Evolutionary conservation across 2,888 invertebrate species (phyloP).

Genomic region (Lamellibrachia columna): DNA sequence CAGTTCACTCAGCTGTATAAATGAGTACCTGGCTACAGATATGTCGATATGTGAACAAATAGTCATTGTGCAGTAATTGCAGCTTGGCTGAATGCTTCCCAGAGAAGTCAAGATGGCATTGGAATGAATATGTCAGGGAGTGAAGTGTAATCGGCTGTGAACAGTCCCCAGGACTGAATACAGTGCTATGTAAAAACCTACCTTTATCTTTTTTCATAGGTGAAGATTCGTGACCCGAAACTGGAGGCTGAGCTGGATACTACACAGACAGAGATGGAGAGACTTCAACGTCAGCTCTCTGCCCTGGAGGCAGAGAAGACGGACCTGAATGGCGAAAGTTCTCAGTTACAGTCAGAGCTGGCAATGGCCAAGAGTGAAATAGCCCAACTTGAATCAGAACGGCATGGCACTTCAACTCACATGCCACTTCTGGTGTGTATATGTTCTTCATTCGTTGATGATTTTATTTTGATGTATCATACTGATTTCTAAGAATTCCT

Average conservation of each 20-base stretch:
- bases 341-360: not conserved
- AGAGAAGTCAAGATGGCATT: no score
- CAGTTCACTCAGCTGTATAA: no score
- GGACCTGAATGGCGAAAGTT: slow-evolving; percentile 38
- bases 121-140: no score
- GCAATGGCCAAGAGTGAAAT: not conserved
- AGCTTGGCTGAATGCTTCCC: no score
- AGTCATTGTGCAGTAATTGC: no score
- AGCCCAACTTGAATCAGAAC: not conserved
- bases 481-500: no score
- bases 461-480: no score
- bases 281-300: slow-evolving; percentile 29
- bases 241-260: slow-evolving; percentile 49
- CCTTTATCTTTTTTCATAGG: slow-evolving; percentile 41
- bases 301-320: slow-evolving; percentile 10
- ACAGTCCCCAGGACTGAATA: no score
- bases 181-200: not conserved
- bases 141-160: not conserved
- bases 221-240: slow-evolving; percentile 57
- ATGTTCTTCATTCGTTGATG: not conserved
- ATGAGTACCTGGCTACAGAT: no score
- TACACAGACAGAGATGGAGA: slow-evolving; percentile 47
- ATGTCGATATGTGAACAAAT: no score
- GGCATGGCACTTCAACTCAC: not conserved
- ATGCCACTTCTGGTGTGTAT: not conserved